Percentiles rank a stretch among this genome's conserved stretches.
phyloP scores from a whole-genome alignment of 64 coral and sea anemone genomes.

The Montipora foliosa region DNA sequence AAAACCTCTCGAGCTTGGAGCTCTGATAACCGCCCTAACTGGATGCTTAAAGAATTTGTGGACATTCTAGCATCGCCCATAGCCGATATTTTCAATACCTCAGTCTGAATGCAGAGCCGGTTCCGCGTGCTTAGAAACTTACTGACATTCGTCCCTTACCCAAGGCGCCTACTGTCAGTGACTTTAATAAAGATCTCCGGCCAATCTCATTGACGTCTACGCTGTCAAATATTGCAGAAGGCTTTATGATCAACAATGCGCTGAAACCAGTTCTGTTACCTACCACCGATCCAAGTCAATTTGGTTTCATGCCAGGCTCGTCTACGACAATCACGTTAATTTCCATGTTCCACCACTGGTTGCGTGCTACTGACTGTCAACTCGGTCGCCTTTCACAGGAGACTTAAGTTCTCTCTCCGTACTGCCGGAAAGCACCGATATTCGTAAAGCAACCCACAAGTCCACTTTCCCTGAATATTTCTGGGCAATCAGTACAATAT shows the following conservation, averaged over 20 bases:
- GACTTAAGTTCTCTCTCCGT: too few relatives aligned
- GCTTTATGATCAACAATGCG: neutral
- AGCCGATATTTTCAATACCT: neutral
- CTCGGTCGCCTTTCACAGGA: too few relatives aligned
- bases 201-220: neutral
- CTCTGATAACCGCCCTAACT: neutral
- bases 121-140: neutral
- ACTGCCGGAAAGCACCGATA: too few relatives aligned
- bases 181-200: neutral
- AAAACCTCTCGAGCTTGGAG: neutral
- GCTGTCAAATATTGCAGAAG: slow-evolving; percentile 15
- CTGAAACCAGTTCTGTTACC: neutral
- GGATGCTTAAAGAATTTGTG: neutral
- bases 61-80: neutral
- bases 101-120: neutral
- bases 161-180: neutral
- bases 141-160: neutral
- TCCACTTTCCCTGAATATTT: too few relatives aligned
- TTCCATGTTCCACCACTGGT: slow-evolving; percentile 18
- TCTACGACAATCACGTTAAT: neutral
- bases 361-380: neutral
- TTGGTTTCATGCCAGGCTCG: neutral
- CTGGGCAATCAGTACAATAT: too few relatives aligned
- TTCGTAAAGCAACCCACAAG: too few relatives aligned
- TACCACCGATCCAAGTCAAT: neutral